phyloP scores from a whole-genome alignment of 2,797 vertebrate species.

The Ctenopoma kingsleyae region DNA sequence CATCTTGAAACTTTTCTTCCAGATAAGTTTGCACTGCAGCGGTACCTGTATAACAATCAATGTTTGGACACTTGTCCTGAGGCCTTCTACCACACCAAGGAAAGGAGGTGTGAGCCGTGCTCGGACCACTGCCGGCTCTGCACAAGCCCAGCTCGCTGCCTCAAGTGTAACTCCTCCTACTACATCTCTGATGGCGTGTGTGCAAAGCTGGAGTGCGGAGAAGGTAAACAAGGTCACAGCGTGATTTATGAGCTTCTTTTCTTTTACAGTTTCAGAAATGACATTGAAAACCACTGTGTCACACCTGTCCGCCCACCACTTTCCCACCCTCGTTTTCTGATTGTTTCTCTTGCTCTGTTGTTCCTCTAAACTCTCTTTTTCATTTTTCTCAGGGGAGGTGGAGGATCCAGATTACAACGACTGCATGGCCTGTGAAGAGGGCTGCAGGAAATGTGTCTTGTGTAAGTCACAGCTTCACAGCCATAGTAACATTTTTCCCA shows the following conservation, averaged over 20 bases:
- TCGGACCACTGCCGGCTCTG: constrained; percentile 87
- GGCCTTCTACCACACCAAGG: constrained; percentile 82
- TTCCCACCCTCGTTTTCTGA: not conserved
- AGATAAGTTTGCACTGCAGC: constrained; percentile 88
- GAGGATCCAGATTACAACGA: constrained; percentile 89
- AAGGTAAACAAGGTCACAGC: constrained; percentile 83
- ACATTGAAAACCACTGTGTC: constrained; percentile 19
- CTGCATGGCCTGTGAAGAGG: constrained; percentile 90
- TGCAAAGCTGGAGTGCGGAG: constrained; percentile 84
- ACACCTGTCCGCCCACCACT: constrained; percentile 2
- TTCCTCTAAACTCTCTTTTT: not conserved
- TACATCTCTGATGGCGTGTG: constrained; percentile 83
- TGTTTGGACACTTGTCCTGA: constrained; percentile 89
- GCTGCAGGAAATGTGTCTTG: constrained; percentile 89
- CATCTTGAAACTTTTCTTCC: constrained; percentile 23
- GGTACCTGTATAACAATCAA: constrained; percentile 83
- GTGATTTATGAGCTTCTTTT: not conserved
- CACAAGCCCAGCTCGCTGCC: constrained; percentile 79
- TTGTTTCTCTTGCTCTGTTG: constrained; percentile 8
- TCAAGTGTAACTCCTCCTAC: constrained; percentile 86
- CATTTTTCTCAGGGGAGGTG: constrained; percentile 85
- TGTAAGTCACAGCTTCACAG: constrained; percentile 81
- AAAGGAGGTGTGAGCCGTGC: constrained; percentile 85
- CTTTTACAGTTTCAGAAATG: not conserved
- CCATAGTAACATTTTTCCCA: constrained; percentile 10